Conservation (phyloP, 2,113 vertebrate genomes). For the Nibea albiflora region DNA sequence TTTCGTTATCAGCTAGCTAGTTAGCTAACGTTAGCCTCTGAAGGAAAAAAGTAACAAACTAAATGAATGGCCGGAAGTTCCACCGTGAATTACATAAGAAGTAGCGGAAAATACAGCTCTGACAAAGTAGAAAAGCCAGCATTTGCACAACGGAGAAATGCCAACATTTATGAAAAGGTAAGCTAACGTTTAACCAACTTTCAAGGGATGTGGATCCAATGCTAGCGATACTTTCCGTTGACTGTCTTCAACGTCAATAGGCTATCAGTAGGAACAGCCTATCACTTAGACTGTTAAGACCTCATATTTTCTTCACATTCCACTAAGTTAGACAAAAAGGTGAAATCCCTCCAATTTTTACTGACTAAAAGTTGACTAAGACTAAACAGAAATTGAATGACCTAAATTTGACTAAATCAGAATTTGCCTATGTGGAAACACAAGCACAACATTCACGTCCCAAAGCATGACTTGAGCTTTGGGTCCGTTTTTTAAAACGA, state of each 20-base stretch:
- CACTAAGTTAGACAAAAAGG: too few relatives aligned
- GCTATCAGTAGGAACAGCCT: neutral
- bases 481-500: neutral
- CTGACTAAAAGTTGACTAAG: too few relatives aligned
- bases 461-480: neutral
- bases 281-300: neutral
- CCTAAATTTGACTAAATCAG: neutral
- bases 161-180: neutral
- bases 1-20: too few relatives aligned
- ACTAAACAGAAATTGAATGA: neutral
- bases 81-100: too few relatives aligned
- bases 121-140: neutral
- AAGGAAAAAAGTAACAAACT: too few relatives aligned
- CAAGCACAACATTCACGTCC: slow-evolving; percentile 3
- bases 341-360: too few relatives aligned
- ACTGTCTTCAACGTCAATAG: neutral
- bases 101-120: too few relatives aligned
- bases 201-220: neutral
- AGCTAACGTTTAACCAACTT: neutral
- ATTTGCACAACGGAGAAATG: neutral
- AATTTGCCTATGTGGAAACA: neutral
- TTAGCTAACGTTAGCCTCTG: too few relatives aligned
- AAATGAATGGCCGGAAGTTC: neutral
- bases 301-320: too few relatives aligned
- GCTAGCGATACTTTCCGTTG: neutral